Percentiles rank a stretch among this genome's conserved stretches.
phyloP scores from a whole-genome alignment of 2,888 invertebrate species.

The Drosophila imparisetae region DNA sequence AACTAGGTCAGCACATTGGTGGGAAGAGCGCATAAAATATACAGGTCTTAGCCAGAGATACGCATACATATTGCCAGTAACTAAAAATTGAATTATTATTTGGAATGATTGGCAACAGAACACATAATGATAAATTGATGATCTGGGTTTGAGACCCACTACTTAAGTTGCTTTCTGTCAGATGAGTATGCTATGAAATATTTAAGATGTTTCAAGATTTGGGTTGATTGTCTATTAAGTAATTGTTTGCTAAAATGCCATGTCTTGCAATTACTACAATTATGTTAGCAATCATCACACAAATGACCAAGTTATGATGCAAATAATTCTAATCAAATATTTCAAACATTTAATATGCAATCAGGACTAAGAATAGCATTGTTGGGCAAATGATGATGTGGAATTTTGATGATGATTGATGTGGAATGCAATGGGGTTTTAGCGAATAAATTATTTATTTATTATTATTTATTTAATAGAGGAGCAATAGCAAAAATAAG shows the following conservation, averaged over 20 bases:
- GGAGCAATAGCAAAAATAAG: neutral
- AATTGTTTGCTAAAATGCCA: neutral
- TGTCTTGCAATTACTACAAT: neutral
- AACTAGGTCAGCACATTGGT: slow-evolving; percentile 59
- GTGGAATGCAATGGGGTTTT: neutral
- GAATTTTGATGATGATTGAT: neutral
- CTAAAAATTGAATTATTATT: neutral
- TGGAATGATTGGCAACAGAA: neutral
- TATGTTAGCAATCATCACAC: neutral
- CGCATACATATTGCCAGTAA: slow-evolving; percentile 18
- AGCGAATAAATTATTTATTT: neutral
- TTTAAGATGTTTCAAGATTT: neutral
- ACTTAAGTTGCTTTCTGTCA: neutral
- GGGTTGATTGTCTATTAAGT: neutral
- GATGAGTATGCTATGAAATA: neutral
- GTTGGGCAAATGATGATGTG: neutral
- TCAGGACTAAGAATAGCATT: neutral
- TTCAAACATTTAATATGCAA: too few species aligned
- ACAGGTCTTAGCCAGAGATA: slow-evolving; percentile 6
- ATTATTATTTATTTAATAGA: too few species aligned
- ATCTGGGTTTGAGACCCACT: neutral
- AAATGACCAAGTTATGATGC: neutral
- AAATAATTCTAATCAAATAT: neutral
- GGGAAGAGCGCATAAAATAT: slow-evolving; percentile 17
- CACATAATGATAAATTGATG: neutral